These are phyloP conservation scores for Emydoidea blandingii DNA, from an alignment of 2,797 vertebrate genomes.

Conservation along the genomic window DNA sequence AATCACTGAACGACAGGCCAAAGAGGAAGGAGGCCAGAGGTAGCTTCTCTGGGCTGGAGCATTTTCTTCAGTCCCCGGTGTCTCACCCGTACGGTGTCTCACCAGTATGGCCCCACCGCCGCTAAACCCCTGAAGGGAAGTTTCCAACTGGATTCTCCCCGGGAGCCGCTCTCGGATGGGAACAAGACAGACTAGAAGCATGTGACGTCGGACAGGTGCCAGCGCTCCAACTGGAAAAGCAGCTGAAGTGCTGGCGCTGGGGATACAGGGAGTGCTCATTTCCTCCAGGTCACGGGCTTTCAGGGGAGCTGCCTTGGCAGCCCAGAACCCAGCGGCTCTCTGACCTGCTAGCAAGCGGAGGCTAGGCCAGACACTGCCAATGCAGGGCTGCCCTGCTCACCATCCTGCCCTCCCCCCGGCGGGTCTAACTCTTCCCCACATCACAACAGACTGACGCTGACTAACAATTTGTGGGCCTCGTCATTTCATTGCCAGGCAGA, in stretches of 20 bases:
- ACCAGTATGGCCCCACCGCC: no score
- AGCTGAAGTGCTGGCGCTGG: conserved; percentile 48
- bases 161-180: conserved; percentile 55
- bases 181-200: conserved; percentile 61
- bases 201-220: conserved; percentile 73
- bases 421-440: background rate
- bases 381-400: background rate
- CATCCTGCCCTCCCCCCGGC: background rate
- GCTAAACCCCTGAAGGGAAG: conserved; percentile 56
- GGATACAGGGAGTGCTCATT: background rate
- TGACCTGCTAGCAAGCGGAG: background rate
- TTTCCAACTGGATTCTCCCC: conserved; percentile 53
- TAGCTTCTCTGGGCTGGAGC: background rate
- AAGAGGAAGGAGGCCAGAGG: background rate
- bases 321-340: background rate
- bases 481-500: background rate
- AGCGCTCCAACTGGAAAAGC: conserved; percentile 43
- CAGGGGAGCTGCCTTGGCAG: background rate
- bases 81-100: rapidly evolving
- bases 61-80: background rate
- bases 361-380: background rate
- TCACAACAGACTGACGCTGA: background rate
- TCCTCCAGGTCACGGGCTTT: background rate
- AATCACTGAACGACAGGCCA: background rate
- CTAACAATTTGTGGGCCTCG: background rate